Evolutionary conservation across 2,113 vertebrate species (phyloP), one percentile per base, ranked within the genome.

Genomic region (Oryzias woworae): DNA sequence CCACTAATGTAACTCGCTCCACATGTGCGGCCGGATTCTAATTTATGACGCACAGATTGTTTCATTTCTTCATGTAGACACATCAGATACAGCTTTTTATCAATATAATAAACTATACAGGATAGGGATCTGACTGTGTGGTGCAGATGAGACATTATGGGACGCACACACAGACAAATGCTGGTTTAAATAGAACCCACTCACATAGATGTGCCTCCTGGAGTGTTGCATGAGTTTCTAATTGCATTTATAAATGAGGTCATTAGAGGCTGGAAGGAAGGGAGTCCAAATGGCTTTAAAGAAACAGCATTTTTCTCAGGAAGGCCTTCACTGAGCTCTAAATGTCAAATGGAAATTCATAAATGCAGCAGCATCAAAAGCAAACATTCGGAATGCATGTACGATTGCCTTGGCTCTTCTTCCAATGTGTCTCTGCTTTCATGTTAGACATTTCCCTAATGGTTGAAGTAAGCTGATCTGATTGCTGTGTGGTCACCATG

Each of bases 91-190:
- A 71, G 49, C 46, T 3, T 51, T 80, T 66, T 62, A 55, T 83
- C 80, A 81, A 56, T 48, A 46, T 76, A 86, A 82, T 76, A 41
- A 80, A 73, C 50, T 15, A 12, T 42, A 22, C 42, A 70, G 49
- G 67, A 49, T 47, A 45, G 56, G 16, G 50, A 49, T 84, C 77
- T 83, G 80, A 80, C 60, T 51, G 58, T 41, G 17, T 69, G 46
- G 14, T 54, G 63, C 70, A 46, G 55, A 51, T 63, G 72, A 67
- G 71, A 76, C 63, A 71, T 49, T 62, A 51, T 31, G 31, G 31
- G 59, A 65, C 53, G 45, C 61, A 44, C 52, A 55, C 56, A 59
- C 58, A 76, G 23, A 49, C 16, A 18, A 16, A 53, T 50, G 59
- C 41, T 20, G 56, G 62, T 42, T 56, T 8, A 50, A n/a, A 28